Evolutionary conservation across 2,888 invertebrate species (phyloP).

Genomic region (Erpobdella octoculata): DNA sequence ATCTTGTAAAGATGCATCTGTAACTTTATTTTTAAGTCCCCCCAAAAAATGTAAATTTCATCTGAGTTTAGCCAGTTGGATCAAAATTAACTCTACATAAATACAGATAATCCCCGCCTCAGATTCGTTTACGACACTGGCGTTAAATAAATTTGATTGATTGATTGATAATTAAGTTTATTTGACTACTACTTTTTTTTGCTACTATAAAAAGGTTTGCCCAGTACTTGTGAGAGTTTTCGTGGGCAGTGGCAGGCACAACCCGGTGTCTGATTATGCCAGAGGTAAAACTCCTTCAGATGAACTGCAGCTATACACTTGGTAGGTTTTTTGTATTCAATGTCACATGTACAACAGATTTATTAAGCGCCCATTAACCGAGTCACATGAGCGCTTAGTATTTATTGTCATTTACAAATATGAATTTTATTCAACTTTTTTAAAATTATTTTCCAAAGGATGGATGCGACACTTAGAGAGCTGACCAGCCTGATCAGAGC

Average conservation of each 20-base stretch:
- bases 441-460: constrained; percentile 24
- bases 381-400: no score
- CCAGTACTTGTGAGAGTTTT: constrained; percentile 32
- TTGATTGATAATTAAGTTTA: neutral
- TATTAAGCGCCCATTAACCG: no score
- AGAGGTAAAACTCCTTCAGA: constrained; percentile 88
- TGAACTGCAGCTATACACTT: constrained; percentile 95
- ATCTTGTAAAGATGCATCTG: no score
- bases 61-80: no score
- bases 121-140: no score
- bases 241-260: constrained; percentile 66
- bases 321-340: no score
- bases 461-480: constrained; percentile 89
- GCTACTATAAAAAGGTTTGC: constrained; percentile 25
- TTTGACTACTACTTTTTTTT: neutral
- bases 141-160: no score
- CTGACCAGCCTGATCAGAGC: constrained; percentile 88
- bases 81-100: neutral
- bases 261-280: constrained; percentile 77
- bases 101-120: neutral
- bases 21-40: neutral
- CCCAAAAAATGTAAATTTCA: neutral
- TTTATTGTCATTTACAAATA: neutral
- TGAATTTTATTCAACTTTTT: neutral
- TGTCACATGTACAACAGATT: no score